These are phyloP conservation scores for Oryctes rhinoceros DNA, from an alignment of 1,140 invertebrate species.

Conservation along the genomic window DNA sequence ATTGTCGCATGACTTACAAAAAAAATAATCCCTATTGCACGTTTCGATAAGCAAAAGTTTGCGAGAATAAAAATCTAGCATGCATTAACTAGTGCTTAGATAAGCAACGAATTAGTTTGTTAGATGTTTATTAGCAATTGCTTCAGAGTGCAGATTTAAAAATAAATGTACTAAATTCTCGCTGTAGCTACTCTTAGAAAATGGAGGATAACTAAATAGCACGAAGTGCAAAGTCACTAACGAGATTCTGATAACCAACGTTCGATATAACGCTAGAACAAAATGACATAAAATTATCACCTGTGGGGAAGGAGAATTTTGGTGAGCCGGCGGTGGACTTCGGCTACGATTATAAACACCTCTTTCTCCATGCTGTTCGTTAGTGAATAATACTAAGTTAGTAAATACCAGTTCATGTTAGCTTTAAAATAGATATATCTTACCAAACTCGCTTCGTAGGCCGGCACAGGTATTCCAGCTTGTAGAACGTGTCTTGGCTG, in stretches of 20 bases:
- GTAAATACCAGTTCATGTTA: conserved; percentile 43
- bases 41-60: too few relatives aligned
- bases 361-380: conserved; percentile 63
- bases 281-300: conserved; percentile 63
- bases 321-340: conserved; percentile 82
- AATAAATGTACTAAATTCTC: too few relatives aligned
- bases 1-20: too few relatives aligned
- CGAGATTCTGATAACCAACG: conserved; percentile 5
- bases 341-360: conserved; percentile 64
- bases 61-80: too few relatives aligned
- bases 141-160: too few relatives aligned
- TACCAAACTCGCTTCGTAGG: conserved; percentile 76
- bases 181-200: background rate
- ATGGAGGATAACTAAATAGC: background rate
- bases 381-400: conserved; percentile 50
- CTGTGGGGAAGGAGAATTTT: conserved; percentile 81
- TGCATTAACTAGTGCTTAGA: too few relatives aligned
- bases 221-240: conserved; percentile 17
- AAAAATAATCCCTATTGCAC: too few relatives aligned
- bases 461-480: conserved; percentile 66
- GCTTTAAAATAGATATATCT: conserved; percentile 58
- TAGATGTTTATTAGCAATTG: too few relatives aligned
- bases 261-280: background rate
- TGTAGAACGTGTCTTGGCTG: conserved; percentile 67
- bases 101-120: too few relatives aligned